Evolutionary conservation across 2,113 vertebrate genomes (phyloP), one percentile per base, ranked within the genome.

Genomic region (Solea senegalensis): DNA sequence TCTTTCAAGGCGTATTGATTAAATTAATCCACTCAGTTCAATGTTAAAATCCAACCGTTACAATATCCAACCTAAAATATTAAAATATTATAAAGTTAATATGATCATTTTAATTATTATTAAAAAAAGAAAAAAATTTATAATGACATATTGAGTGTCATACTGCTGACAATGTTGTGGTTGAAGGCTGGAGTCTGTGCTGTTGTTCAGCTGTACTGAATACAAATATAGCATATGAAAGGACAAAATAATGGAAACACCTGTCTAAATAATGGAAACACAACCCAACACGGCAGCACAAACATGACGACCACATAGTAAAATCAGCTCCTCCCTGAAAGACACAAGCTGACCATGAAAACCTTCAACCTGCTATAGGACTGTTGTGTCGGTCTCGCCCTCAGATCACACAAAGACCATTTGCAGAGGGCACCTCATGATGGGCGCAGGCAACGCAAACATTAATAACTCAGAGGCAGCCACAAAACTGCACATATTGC

Each of bases 391-490:
- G 8, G 28, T 34, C 3, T 34, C 9, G 21, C n/a, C 26, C n/a
- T 8, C 50, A 34, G 28, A 34, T 34, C 26, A n/a, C 16, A 26
- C 50, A 51, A 7, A 73, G 43, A 41, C 27, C 26, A 16, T 41
- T 8, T 64, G 54, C 7, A 26, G 15, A 43, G 14, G 51, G 11
- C 12, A 57, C 16, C 34, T 66, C 13, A 26, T 69, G 28, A 34
- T 43, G 56, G 15, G 1, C 56, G 27, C 16, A 49, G 15, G 65
- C n/a, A 48, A 2, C 5, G 21, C 44, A 9, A 21, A 26, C 9
- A 15, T 80, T 49, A 63, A 55, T 40, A 67, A 40, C 26, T 63
- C 45, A 54, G 10, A 55, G 21, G 54, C 34, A 28, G 27, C 9
- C 14, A 34, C 26, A 54, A 62, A 52, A 34, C 34, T 34, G 34